Conservation (phyloP, 2,113 vertebrate genomes). For the Hemichromis elongatus region DNA sequence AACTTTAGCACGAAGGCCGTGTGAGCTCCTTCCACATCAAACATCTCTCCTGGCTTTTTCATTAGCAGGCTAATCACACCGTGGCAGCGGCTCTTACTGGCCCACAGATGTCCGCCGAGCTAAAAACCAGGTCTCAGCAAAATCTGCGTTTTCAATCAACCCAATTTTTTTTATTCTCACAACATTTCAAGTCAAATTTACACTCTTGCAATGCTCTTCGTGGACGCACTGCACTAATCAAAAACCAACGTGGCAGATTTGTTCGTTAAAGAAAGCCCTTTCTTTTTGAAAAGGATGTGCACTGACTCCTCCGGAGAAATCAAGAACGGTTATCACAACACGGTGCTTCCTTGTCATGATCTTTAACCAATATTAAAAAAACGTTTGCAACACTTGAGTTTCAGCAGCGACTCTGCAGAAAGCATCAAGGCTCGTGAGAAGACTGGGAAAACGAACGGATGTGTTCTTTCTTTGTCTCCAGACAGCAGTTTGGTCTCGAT, state of each 20-base stretch:
- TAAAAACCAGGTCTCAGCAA: background rate
- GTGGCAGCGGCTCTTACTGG: constrained; percentile 1
- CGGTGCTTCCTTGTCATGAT: constrained; percentile 11
- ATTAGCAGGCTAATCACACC: constrained; percentile 50
- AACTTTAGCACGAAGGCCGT: background rate
- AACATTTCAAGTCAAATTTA: background rate
- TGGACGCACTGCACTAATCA: background rate
- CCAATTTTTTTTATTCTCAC: background rate
- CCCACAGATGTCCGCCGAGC: constrained; percentile 40
- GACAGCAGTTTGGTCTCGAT: constrained; percentile 22
- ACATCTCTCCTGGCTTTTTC: constrained; percentile 32
- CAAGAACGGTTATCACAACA: constrained; percentile 13
- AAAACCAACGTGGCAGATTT: background rate
- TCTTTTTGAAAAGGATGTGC: background rate
- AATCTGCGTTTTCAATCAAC: constrained; percentile 18
- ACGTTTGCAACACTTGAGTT: constrained; percentile 38
- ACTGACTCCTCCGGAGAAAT: background rate
- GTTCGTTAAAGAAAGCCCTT: background rate
- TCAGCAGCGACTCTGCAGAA: constrained; percentile 58
- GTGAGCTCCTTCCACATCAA: constrained; percentile 9
- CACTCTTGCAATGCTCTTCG: background rate
- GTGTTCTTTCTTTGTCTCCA: constrained; percentile 14
- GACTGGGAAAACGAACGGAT: constrained; percentile 33
- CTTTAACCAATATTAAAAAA: constrained; percentile 8
- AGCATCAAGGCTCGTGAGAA: constrained; percentile 23